Conservation (phyloP, 2,888 invertebrate species). For the Rhingia campestris region DNA sequence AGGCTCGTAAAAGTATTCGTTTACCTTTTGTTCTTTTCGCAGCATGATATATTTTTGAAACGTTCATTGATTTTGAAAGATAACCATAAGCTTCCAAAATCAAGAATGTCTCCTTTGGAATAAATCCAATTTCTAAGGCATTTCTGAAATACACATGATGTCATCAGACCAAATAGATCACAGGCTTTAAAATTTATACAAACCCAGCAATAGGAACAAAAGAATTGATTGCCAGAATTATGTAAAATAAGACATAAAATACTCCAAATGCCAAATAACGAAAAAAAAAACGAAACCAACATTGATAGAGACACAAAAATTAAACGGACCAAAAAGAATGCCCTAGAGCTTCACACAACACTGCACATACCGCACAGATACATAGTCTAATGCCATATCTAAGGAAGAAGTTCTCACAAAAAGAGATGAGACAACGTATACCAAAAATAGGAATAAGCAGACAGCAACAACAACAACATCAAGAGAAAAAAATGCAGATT, state of each 20-base stretch:
- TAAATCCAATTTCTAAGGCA: no score
- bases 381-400: background rate
- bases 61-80: no score
- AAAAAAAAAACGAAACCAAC: slow-evolving; percentile 27
- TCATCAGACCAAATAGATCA: slow-evolving; percentile 27
- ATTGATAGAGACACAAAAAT: slow-evolving; percentile 74
- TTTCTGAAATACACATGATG: background rate
- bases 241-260: slow-evolving; percentile 41
- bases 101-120: no score
- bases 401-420: slow-evolving; percentile 67
- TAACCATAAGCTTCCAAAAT: no score
- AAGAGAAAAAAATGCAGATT: slow-evolving; percentile 38
- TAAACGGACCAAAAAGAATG: slow-evolving; percentile 76
- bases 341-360: slow-evolving; percentile 75
- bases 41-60: no score
- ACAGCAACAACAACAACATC: background rate
- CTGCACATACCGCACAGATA: slow-evolving; percentile 47
- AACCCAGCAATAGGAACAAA: slow-evolving; percentile 10
- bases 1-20: no score
- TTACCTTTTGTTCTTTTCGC: no score
- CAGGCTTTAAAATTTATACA: background rate
- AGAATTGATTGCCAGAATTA: slow-evolving; percentile 25
- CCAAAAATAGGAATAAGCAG: no score
- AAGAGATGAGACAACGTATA: slow-evolving; percentile 9
- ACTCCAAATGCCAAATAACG: slow-evolving; percentile 15